Conservation (phyloP, 2,888 invertebrate species). For the Brachypterus glaber region DNA sequence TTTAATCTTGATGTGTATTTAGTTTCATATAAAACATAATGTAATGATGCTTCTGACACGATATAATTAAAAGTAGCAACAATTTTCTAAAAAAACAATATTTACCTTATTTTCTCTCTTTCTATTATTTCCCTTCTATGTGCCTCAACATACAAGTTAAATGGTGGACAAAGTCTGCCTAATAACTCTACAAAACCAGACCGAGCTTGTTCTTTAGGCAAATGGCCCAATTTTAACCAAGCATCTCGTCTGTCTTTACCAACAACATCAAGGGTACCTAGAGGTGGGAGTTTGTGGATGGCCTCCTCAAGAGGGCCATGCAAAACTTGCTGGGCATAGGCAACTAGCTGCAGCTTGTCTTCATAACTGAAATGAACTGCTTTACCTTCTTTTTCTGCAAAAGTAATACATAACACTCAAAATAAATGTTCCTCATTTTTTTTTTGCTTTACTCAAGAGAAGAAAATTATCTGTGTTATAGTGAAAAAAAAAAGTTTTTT, state of each 20-base stretch:
- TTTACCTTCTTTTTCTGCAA: conserved; percentile 91
- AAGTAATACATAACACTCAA: too few relatives aligned
- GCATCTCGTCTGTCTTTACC: conserved; percentile 86
- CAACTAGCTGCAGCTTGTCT: conserved; percentile 83
- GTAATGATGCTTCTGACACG: too few relatives aligned
- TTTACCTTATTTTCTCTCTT: conserved; percentile 54
- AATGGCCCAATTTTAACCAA: conserved; percentile 85
- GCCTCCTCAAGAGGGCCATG: conserved; percentile 73
- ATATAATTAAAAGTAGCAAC: background rate
- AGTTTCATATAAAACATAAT: too few relatives aligned
- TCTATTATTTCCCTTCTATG: conserved; percentile 81
- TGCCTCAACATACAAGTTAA: conserved; percentile 84
- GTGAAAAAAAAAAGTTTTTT: too few relatives aligned
- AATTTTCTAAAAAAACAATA: conserved; percentile 13
- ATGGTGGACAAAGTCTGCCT: conserved; percentile 79
- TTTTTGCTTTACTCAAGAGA: too few relatives aligned
- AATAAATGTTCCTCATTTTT: too few relatives aligned
- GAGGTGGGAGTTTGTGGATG: conserved; percentile 56
- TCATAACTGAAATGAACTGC: conserved; percentile 90
- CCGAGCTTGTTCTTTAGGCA: conserved; percentile 82
- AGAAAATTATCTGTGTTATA: too few relatives aligned
- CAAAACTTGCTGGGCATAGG: conserved; percentile 82
- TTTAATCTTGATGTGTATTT: too few relatives aligned
- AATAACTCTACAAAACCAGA: conserved; percentile 83
- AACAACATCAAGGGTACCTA: conserved; percentile 91